Evolutionary conservation across 2,113 vertebrate genomes (phyloP).

Genomic region (Arizona elegans): DNA sequence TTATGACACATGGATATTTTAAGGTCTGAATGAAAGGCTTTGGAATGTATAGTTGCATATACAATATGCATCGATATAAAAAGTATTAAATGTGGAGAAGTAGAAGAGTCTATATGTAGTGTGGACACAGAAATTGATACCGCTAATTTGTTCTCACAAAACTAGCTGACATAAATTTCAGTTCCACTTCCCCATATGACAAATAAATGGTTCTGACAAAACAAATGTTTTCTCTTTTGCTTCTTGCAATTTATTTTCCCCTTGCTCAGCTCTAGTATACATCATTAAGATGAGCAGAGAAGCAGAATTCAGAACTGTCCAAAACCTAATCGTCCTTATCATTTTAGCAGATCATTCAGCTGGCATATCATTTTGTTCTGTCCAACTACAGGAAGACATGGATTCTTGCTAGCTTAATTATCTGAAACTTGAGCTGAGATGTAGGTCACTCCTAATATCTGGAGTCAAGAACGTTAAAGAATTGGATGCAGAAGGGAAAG

Average conservation of each 20-base stretch:
- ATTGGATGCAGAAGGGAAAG: constrained; percentile 19
- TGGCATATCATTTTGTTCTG: constrained; percentile 45
- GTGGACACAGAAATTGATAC: not conserved
- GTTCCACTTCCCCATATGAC: not conserved
- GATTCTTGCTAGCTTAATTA: constrained; percentile 46
- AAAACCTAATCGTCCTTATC: constrained; percentile 50
- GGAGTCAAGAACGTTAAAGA: constrained; percentile 32
- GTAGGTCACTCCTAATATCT: constrained; percentile 45
- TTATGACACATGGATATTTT: not conserved
- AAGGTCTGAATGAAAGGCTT: not conserved
- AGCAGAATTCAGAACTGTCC: constrained; percentile 34
- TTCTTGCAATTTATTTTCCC: constrained; percentile 36
- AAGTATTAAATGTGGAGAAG: not conserved
- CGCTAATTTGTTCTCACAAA: not conserved
- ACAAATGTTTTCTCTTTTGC: constrained; percentile 24
- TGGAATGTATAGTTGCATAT: not conserved
- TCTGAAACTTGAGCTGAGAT: constrained; percentile 34
- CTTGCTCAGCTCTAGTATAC: constrained; percentile 29
- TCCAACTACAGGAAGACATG: constrained; percentile 35
- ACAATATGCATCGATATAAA: not conserved
- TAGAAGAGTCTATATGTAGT: not conserved
- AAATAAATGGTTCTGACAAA: constrained; percentile 20
- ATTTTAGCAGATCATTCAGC: constrained; percentile 48
- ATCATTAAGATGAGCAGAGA: constrained; percentile 41
- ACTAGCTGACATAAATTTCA: not conserved